Evolutionary conservation across 1,140 invertebrate species (phyloP).

Genomic region (Mamestra configurata): DNA sequence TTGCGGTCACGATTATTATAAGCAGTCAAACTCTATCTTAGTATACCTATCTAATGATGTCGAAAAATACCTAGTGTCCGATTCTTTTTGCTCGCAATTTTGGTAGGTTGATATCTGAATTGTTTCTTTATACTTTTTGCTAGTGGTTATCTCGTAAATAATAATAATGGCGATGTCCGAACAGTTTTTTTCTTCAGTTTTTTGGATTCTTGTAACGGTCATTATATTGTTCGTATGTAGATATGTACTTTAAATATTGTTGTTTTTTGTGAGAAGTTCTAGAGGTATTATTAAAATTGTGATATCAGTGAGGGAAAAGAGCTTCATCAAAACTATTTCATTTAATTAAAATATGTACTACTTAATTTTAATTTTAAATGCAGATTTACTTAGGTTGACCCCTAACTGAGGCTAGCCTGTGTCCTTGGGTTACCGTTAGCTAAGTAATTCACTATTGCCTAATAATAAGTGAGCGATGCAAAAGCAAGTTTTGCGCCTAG

Average conservation of each 20-base stretch:
- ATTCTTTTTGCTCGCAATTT: background rate
- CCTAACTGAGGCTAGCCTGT: background rate
- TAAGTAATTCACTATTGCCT: slow-evolving; percentile 17
- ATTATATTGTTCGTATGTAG: too few species aligned
- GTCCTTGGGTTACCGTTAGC: background rate
- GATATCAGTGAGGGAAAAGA: too few species aligned
- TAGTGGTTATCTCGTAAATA: too few species aligned
- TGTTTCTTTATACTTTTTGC: background rate
- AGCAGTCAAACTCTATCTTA: background rate
- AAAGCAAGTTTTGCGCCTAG: background rate
- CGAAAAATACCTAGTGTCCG: background rate
- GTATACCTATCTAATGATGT: background rate
- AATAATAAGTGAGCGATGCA: slow-evolving; percentile 5
- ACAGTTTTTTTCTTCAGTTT: too few species aligned
- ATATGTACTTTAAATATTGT: too few species aligned
- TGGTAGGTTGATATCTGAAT: background rate
- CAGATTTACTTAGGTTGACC: background rate
- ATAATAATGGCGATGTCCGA: too few species aligned
- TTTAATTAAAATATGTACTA: too few species aligned
- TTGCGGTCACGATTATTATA: slow-evolving; percentile 31
- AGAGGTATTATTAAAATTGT: too few species aligned
- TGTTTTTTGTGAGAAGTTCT: too few species aligned
- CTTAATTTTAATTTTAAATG: too few species aligned
- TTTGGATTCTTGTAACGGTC: too few species aligned
- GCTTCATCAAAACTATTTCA: too few species aligned